phyloP scores from a whole-genome alignment of 2,888 invertebrate genomes.

The Phania funesta region DNA sequence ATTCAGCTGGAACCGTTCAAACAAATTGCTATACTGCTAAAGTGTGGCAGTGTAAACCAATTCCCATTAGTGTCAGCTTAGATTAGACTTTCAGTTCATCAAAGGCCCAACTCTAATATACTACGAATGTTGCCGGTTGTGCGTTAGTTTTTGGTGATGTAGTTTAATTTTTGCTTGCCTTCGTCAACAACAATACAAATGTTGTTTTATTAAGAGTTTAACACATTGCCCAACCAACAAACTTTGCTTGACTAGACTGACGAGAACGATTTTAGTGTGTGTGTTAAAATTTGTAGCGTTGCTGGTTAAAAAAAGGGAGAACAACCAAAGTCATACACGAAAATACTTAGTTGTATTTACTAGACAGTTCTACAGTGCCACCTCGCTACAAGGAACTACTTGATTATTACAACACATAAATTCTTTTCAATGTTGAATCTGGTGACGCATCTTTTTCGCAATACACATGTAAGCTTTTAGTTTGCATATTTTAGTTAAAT shows the following conservation, averaged over 20 bases:
- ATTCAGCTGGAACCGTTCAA: not conserved
- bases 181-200: not conserved
- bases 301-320: constrained; percentile 9
- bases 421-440: no score
- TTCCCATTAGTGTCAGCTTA: constrained; percentile 62
- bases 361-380: not conserved
- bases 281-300: constrained; percentile 14
- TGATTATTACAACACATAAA: no score
- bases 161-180: constrained; percentile 7
- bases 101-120: not conserved
- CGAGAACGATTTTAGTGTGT: not conserved
- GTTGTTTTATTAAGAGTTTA: constrained; percentile 27
- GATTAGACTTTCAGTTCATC: constrained; percentile 39
- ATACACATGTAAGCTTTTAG: no score
- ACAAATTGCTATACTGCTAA: constrained; percentile 59
- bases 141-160: constrained; percentile 12
- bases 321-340: not conserved
- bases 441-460: no score
- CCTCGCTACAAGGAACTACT: no score
- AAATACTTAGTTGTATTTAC: not conserved
- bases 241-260: not conserved
- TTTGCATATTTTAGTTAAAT: no score
- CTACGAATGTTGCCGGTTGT: not conserved
- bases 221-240: constrained; percentile 25
- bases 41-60: constrained; percentile 62